Percentiles rank a stretch among this genome's conserved stretches.
These are phyloP conservation scores for Pygoscelis antarcticus DNA, from an alignment of 2,113 vertebrate genomes.

Conservation along the genomic window DNA sequence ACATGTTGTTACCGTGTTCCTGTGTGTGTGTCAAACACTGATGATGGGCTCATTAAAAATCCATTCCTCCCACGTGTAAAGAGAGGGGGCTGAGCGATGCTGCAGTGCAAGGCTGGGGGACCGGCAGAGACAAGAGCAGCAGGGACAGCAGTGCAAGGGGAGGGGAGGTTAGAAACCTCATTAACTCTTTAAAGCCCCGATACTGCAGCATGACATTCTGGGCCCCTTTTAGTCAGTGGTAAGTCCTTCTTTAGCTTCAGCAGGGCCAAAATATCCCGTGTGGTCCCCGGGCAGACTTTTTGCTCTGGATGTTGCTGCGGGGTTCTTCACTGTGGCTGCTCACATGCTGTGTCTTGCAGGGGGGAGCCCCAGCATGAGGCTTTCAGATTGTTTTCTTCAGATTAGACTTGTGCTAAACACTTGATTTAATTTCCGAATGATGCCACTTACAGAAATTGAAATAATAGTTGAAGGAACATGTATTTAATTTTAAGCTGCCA, in stretches of 20 bases:
- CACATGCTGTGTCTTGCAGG: rapidly evolving
- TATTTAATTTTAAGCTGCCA: neutral
- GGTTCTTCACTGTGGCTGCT: neutral
- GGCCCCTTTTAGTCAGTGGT: neutral
- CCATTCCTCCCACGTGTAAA: neutral
- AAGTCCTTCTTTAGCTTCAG: neutral
- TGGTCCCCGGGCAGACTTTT: neutral
- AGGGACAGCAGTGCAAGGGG: neutral
- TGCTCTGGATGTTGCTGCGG: rapidly evolving
- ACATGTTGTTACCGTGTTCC: neutral
- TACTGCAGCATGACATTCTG: neutral
- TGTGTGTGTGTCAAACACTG: neutral
- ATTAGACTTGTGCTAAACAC: neutral
- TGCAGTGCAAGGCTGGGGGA: neutral
- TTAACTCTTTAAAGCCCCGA: neutral
- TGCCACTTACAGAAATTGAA: neutral
- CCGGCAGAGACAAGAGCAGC: neutral
- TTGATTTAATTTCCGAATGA: neutral
- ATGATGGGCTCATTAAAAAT: constrained; percentile 20
- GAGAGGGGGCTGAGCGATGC: neutral
- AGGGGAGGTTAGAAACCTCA: neutral
- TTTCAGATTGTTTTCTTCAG: neutral
- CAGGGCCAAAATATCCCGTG: neutral
- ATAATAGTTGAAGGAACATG: neutral
- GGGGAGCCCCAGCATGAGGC: rapidly evolving